Evolutionary conservation across 2,113 vertebrate genomes (phyloP), one percentile per base, ranked within the genome.

Genomic region (Pteropus alecto): DNA sequence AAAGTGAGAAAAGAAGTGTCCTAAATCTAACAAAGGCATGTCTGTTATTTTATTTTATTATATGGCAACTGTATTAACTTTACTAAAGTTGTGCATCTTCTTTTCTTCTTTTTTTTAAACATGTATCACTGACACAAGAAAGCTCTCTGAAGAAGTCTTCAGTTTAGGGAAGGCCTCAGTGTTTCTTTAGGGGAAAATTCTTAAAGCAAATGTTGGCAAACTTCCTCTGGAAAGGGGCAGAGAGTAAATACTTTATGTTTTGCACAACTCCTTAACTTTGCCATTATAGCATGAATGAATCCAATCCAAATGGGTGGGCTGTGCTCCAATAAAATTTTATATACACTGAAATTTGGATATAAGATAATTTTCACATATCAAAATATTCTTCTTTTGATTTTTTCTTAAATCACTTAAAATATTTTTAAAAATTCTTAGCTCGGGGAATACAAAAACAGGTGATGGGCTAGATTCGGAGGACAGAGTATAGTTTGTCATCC

Each of bases 181-280:
- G 28, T 84, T 92, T 94, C 90, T 81, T 81, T 81, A 97, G 83
- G 68, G 1, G 81, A 96, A 96, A 90, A 33, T 16, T 76, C 90
- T 91, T 90, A 60, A 82, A 85, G 38, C 41, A 82, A 30, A 54
- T 48, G 9, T 56, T n/a, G 58, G 77, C 41, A 71, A 77, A 48
- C 43, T 68, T 79, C 61, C 28, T 86, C 85, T 38, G 7, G 28
- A 85, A 97, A 93, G 10, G 60, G 63, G n/a, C 76, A 93, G 67
- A 15, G 19, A 43, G 28, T 33, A 78, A 84, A 81, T 70, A 58
- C 38, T 15, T 56, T 4, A 93, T 56, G n/a, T 70, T 96, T 95
- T 92, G 43, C 28, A 19, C 21, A 54, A 30, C 6, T 22, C 15
- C 3, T 73, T 28, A 46, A 0, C n/a, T 83, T 30, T 24, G 35